Evolutionary conservation across 2,888 invertebrate species (phyloP).

Genomic region (Phortica magna): DNA sequence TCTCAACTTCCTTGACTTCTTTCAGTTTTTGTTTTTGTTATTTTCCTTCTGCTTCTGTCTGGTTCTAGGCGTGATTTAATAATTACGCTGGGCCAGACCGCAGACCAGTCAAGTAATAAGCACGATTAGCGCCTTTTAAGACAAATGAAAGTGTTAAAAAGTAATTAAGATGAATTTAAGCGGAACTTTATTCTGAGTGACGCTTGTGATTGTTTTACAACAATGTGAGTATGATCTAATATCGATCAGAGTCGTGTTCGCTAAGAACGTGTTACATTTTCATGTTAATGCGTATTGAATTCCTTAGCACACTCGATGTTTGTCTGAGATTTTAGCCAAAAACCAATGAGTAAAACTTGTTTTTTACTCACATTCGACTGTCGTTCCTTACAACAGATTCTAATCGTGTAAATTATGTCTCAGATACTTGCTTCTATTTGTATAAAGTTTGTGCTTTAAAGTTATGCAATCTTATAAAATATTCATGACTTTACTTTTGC

Average conservation of each 20-base stretch:
- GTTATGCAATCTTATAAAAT: not conserved
- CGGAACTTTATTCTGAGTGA: not conserved
- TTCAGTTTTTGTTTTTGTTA: not conserved
- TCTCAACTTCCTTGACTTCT: not conserved
- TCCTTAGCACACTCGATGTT: too few relatives aligned
- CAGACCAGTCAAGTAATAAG: not conserved
- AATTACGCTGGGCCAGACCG: not conserved
- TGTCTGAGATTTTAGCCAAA: too few relatives aligned
- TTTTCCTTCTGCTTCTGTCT: not conserved
- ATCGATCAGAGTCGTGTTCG: not conserved
- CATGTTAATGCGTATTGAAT: too few relatives aligned
- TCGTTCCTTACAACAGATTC: not conserved
- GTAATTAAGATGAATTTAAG: not conserved
- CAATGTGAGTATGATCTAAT: not conserved
- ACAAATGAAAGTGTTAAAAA: conserved; percentile 19
- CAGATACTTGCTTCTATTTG: too few relatives aligned
- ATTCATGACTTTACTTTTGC: not conserved
- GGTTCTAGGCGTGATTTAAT: not conserved
- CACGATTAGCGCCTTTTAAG: not conserved
- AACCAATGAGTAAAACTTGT: too few relatives aligned
- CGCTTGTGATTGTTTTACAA: not conserved
- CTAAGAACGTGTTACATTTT: not conserved
- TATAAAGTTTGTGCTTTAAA: too few relatives aligned
- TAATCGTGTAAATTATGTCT: not conserved
- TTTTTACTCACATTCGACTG: not conserved